Evolutionary conservation across 2,113 vertebrate species (phyloP).

Genomic region (Sisor rabdophorus): DNA sequence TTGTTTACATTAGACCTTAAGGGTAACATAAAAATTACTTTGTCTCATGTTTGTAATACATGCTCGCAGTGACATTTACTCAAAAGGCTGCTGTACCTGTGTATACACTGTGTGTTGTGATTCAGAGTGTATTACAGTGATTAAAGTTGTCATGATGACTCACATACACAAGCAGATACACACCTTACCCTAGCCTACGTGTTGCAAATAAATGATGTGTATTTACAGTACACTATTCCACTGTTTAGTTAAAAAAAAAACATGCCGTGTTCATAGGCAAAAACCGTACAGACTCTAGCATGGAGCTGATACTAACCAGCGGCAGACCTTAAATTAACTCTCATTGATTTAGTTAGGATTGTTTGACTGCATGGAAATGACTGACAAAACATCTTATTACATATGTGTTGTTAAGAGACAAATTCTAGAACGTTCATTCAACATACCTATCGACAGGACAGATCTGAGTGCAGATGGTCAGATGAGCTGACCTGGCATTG

Average conservation of each 20-base stretch:
- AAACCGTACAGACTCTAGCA: slow-evolving; percentile 1
- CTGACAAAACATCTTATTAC: not conserved
- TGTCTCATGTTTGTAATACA: not conserved
- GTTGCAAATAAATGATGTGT: not conserved
- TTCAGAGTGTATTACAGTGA: slow-evolving; percentile 28
- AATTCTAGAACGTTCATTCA: not conserved
- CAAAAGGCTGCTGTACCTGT: not conserved
- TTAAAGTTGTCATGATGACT: slow-evolving; percentile 15
- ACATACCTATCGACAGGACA: not conserved
- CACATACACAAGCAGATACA: not conserved
- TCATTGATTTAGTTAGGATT: not conserved
- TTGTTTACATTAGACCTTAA: slow-evolving; percentile 4
- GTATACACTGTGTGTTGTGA: not conserved
- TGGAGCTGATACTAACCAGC: not conserved
- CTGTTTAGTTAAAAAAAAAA: slow-evolving; percentile 13
- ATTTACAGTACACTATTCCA: slow-evolving; percentile 1
- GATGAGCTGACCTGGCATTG: slow-evolving; percentile 30
- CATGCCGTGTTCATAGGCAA: not conserved
- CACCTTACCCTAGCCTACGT: slow-evolving; percentile 7
- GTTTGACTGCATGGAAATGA: not conserved
- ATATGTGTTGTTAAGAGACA: not conserved
- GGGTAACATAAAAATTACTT: slow-evolving; percentile 19
- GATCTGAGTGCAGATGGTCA: slow-evolving; percentile 4
- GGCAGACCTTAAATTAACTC: not conserved
- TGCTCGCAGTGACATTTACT: slow-evolving; percentile 13